Conservation (phyloP, 2,888 invertebrate genomes). For the Lepetodrilus schrolli region DNA sequence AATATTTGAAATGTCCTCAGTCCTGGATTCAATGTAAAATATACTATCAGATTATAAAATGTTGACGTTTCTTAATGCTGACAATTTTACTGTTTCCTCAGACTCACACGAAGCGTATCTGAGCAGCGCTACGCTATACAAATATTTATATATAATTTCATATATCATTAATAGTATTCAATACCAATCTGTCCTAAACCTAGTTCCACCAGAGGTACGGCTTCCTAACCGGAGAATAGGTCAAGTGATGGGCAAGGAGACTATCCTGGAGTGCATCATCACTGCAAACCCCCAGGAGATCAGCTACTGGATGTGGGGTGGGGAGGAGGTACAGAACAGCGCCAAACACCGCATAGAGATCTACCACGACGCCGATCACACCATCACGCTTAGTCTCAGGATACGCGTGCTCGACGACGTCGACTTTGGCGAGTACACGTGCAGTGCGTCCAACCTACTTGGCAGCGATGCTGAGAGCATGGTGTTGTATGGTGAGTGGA, state of each 20-base stretch:
- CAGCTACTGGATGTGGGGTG: constrained; percentile 57
- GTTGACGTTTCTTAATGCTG: too few relatives aligned
- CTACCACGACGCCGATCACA: constrained; percentile 48
- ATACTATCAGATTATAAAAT: too few relatives aligned
- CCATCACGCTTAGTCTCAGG: constrained; percentile 48
- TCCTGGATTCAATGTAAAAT: too few relatives aligned
- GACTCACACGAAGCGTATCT: too few relatives aligned
- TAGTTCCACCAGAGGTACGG: constrained; percentile 65
- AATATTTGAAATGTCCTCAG: too few relatives aligned
- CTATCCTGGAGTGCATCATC: constrained; percentile 66
- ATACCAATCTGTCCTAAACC: background rate
- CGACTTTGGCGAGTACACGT: constrained; percentile 54
- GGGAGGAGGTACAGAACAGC: constrained; percentile 20
- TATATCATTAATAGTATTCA: too few relatives aligned
- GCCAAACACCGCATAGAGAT: constrained; percentile 55
- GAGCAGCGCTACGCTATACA: too few relatives aligned
- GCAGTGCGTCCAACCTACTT: constrained; percentile 46
- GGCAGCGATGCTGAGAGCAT: constrained; percentile 51
- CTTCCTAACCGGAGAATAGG: constrained; percentile 58
- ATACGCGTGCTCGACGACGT: constrained; percentile 41
- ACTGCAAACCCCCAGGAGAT: constrained; percentile 59
- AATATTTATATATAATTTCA: too few relatives aligned
- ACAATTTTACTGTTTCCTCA: too few relatives aligned
- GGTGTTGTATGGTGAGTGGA: constrained; percentile 53
- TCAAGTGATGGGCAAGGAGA: constrained; percentile 62